Evolutionary conservation across 2,888 invertebrate genomes (phyloP), one percentile per base, ranked within the genome.

Genomic region (Rutpela maculata): DNA sequence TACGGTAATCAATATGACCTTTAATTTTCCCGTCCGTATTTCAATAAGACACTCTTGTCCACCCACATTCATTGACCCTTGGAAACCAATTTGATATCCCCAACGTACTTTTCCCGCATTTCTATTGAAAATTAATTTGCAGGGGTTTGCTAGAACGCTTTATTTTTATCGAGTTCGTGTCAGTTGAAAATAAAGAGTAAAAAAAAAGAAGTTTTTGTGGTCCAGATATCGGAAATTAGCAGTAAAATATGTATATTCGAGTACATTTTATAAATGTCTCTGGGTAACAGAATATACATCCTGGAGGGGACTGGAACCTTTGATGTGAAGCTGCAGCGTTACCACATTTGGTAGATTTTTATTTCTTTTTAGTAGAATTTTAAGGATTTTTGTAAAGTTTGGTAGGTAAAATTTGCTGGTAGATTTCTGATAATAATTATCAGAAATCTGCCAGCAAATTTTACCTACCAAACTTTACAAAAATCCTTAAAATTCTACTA

Each of bases 21-120:
- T 31, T 63, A 35, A 35, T 63, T 63, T 63, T 26, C 18, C 35
- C 62, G 35, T 63, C 62, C 62, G 31, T 26, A 17, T 31, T 9
- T 31, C 35, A 31, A 17, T 63, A 31, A 63, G 35, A 35, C 35
- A 35, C 17, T n/a, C 60, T 35, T 62, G 31, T 17, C 17, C 17
- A n/a, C 35, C 35, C 17, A 35, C 35, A 35, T 63, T 10, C 18
- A 63, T 63, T 63, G 62, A 35, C 31, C 35, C 31, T 17, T 4
- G 35, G 31, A 17, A 63, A 35, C 35, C 62, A 63, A 63, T 63
- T 63, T 63, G 62, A 35, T 6, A 31, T 9, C 12, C 62, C 62
- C 35, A 35, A 63, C 18, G 62, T 63, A 63, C 62, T 63, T 31
- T 63, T 63, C 62, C 62, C 35, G 11, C 17, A 18, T 63, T 63